These are phyloP conservation scores for Drosophila nigricruria DNA, from an alignment of 2,888 invertebrate genomes.

Conservation along the genomic window DNA sequence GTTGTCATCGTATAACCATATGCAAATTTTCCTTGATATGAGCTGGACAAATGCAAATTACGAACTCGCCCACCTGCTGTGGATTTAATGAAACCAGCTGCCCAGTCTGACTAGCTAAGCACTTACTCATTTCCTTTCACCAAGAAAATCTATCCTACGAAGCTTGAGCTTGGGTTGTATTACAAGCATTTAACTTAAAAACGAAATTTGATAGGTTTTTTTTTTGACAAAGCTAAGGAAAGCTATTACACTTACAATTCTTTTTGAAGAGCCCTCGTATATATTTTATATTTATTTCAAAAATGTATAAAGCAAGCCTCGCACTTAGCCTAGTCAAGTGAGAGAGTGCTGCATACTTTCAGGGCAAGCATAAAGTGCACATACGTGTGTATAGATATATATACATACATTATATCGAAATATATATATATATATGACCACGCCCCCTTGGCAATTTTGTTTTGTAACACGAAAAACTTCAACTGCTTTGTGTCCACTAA, in stretches of 20 bases:
- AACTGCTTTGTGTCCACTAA: constrained; percentile 32
- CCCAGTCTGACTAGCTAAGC: too few species aligned
- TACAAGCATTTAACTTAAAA: background rate
- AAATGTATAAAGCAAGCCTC: background rate
- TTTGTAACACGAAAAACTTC: constrained; percentile 6
- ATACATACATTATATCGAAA: background rate
- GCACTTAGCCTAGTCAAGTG: background rate
- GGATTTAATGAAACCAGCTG: background rate
- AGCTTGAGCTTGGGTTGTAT: background rate
- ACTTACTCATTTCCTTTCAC: background rate
- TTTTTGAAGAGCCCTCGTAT: background rate
- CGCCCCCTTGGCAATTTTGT: background rate
- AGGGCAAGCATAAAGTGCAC: constrained; percentile 33
- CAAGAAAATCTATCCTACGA: background rate
- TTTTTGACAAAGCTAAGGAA: background rate
- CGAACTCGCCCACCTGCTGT: constrained; percentile 9
- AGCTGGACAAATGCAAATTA: constrained; percentile 23
- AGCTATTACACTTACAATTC: background rate
- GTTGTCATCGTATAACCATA: constrained; percentile 28
- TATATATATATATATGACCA: background rate
- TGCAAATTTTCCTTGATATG: constrained; percentile 14
- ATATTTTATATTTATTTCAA: background rate
- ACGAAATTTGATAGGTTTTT: background rate
- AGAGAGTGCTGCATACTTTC: constrained; percentile 51
- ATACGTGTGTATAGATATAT: background rate